Evolutionary conservation across 2,888 invertebrate species (phyloP).

Genomic region (Podabrus alpinus): DNA sequence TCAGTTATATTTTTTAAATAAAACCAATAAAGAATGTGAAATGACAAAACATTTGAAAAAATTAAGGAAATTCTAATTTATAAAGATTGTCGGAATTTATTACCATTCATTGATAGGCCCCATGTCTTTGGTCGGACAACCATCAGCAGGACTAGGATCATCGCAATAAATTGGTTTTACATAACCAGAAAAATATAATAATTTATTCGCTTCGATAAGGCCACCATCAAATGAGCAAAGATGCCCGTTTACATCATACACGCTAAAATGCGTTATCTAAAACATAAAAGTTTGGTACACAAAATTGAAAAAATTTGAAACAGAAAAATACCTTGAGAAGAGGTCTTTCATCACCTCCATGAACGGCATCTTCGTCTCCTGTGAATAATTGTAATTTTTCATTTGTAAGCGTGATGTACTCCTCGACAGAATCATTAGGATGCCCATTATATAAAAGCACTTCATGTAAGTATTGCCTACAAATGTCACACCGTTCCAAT

Average conservation of each 20-base stretch:
- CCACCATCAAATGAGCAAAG: conserved; percentile 79
- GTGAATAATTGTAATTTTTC: conserved; percentile 73
- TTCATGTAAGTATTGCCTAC: conserved; percentile 47
- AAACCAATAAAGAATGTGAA: not conserved
- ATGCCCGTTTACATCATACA: conserved; percentile 81
- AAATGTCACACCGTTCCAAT: conserved; percentile 43
- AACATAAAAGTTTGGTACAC: conserved; percentile 31
- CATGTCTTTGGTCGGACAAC: conserved; percentile 74
- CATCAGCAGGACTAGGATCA: conserved; percentile 69
- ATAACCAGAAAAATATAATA: conserved; percentile 78
- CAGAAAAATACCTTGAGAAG: conserved; percentile 62
- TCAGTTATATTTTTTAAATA: not conserved
- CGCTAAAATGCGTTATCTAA: conserved; percentile 64
- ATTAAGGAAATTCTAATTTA: too few relatives aligned
- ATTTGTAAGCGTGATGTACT: conserved; percentile 75
- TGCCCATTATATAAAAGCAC: conserved; percentile 69
- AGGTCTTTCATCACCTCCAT: conserved; percentile 62
- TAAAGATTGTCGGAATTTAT: too few relatives aligned
- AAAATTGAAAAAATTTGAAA: conserved; percentile 23
- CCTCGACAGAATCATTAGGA: conserved; percentile 75
- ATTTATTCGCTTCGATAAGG: conserved; percentile 74
- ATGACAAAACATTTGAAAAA: not conserved
- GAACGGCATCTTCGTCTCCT: conserved; percentile 62
- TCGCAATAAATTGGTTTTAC: conserved; percentile 81
- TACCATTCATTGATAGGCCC: conserved; percentile 86